Evolutionary conservation across 2,113 vertebrate species (phyloP).

Genomic region (Entomyzon cyanotis): DNA sequence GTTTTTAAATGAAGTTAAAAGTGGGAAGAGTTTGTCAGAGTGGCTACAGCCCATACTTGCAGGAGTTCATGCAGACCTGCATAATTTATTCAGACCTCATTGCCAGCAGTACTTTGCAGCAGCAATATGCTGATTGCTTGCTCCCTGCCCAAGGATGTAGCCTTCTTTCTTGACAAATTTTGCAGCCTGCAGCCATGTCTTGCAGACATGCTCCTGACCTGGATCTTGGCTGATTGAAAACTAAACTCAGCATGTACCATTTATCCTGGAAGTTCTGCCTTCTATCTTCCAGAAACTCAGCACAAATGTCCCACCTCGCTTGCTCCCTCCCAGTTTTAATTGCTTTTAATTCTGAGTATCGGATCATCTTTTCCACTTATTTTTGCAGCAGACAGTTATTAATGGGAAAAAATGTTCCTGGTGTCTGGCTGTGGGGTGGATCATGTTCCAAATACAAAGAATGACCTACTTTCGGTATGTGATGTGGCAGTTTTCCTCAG

Average conservation of each 20-base stretch:
- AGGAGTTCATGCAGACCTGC: background rate
- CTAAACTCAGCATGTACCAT: background rate
- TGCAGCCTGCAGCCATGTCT: background rate
- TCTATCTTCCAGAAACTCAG: background rate
- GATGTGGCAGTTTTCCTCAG: conserved; percentile 31
- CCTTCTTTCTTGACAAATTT: background rate
- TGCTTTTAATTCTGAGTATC: conserved; percentile 19
- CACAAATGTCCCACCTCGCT: background rate
- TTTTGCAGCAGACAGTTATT: conserved; percentile 41
- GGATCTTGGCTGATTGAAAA: background rate
- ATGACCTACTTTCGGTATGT: background rate
- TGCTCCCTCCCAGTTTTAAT: background rate
- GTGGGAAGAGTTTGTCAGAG: background rate
- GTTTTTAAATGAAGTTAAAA: background rate
- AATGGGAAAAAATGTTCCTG: conserved; percentile 1
- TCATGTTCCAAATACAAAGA: background rate
- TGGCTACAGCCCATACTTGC: background rate
- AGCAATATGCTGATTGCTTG: background rate
- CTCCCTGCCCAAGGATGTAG: background rate
- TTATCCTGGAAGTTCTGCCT: background rate
- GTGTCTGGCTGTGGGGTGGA: conserved; percentile 10
- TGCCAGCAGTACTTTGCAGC: background rate
- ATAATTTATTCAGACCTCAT: background rate
- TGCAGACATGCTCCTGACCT: background rate
- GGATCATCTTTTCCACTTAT: conserved; percentile 1